A percentile compares a stretch with the other conserved stretches of the same genome.
Conservation (phyloP, 1,140 invertebrate genomes). For the Formica selysi region DNA sequence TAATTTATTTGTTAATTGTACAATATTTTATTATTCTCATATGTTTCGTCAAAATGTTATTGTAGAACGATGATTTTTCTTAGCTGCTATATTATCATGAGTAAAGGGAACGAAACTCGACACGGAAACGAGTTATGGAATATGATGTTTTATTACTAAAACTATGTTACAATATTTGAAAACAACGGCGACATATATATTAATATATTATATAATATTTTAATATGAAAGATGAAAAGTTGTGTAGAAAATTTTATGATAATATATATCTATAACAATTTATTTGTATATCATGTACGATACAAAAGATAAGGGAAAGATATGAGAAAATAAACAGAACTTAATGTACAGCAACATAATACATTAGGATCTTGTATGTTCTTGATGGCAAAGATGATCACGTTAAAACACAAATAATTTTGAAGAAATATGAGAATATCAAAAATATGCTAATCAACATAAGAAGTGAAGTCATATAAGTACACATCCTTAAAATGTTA, state of each 20-base stretch:
- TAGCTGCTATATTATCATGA: background rate
- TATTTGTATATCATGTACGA: background rate
- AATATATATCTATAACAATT: background rate
- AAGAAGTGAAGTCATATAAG: background rate
- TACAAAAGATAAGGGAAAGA: background rate
- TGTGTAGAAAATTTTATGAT: background rate
- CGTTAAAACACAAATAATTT: background rate
- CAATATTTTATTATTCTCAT: background rate
- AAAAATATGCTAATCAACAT: background rate
- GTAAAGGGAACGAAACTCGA: background rate
- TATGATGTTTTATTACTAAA: background rate
- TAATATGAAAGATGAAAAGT: background rate
- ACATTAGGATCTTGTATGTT: background rate
- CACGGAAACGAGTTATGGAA: background rate
- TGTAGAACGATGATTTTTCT: background rate
- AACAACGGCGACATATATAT: background rate
- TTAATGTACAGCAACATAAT: background rate
- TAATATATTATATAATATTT: conserved; percentile 29
- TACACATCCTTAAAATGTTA: background rate
- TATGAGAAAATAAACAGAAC: background rate
- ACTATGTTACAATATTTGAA: background rate
- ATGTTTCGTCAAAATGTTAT: background rate
- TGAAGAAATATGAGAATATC: background rate
- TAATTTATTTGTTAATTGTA: background rate
- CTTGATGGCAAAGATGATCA: background rate